Evolutionary conservation across 2,888 invertebrate genomes (phyloP), one percentile per base, ranked within the genome.

Genomic region (Acanthoscelides obtectus): DNA sequence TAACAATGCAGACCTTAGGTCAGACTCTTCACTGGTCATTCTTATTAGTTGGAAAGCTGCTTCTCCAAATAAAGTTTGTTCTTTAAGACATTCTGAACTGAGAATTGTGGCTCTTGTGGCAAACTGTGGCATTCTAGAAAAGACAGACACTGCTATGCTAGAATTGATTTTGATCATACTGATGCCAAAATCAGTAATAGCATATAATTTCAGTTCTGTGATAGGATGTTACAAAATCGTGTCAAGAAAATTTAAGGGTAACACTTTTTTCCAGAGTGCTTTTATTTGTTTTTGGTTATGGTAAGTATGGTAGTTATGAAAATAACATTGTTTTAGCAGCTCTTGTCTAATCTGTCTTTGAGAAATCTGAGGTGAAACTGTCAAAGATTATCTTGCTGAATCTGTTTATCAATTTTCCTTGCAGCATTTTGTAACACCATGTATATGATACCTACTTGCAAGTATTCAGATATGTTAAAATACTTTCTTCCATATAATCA

Each of bases 1-100:
- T 71, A 99, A 86, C 81, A 99, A 87, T 6, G 98, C 99, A 77
- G 97, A 97, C 71, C 97, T 90, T 71, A 99, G 87, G 86, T 99
- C 98, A n/a, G 97, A 96, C 84, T 99, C 98, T 86, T 98, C 98
- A 78, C 95, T 95, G 12, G 97, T 97, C 94, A 98, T 95, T 74
- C 97, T 91, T 79, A 98, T 96, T 69, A 97, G 89, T 84, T 97
- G 96, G 82, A 94, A 94, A 0, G 98, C 98, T n/a, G 98, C 97
- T 84, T 99, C 98, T 17, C 93, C 92, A 81, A 92, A 94, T 79
- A 93, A 87, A 63, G 91, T 91, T 64, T 92, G 89, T 66, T 91
- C 90, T 84, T 93, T 93, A 70, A 98, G 87, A 80, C 96, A 96
- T 80, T 98, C 94, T 3, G 94, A 92, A 77, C 96, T 96, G 1